A percentile compares a stretch with the other conserved stretches of the same genome.
Evolutionary conservation across 2,888 invertebrate genomes (phyloP).

Genomic region (Macrophya alboannulata): DNA sequence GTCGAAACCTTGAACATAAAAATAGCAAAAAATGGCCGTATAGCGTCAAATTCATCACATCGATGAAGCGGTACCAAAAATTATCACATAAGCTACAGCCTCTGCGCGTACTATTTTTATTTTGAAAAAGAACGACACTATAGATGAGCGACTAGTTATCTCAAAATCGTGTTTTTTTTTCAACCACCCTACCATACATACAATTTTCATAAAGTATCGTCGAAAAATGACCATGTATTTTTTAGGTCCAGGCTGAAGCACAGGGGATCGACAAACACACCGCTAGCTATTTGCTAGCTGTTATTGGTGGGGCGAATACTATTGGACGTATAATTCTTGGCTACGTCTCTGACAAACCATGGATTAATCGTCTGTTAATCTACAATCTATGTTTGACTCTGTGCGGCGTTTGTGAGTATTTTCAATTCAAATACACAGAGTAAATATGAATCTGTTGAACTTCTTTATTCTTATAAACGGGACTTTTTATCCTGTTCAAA

Average conservation of each 20-base stretch:
- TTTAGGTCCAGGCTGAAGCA: constrained; percentile 85
- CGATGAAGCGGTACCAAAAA: too few species aligned
- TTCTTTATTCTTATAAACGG: not conserved
- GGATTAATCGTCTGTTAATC: constrained; percentile 94
- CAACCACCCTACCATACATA: too few species aligned
- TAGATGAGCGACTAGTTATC: too few species aligned
- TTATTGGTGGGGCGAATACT: constrained; percentile 94
- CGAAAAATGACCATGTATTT: not conserved
- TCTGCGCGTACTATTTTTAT: too few species aligned
- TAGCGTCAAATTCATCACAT: too few species aligned
- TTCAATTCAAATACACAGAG: not conserved
- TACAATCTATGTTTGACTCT: constrained; percentile 94
- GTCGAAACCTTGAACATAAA: too few species aligned
- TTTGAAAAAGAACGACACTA: too few species aligned
- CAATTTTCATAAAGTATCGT: not conserved
- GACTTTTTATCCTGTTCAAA: not conserved
- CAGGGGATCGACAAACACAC: constrained; percentile 82
- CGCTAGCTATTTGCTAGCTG: constrained; percentile 88
- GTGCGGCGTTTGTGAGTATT: constrained; percentile 92
- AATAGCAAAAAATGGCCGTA: too few species aligned
- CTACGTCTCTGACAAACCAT: constrained; percentile 93
- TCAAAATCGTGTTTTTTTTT: too few species aligned
- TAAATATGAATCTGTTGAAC: not conserved
- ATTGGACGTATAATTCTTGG: constrained; percentile 94
- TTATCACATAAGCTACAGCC: too few species aligned